Evolutionary conservation across 2,888 invertebrate species (phyloP).

Genomic region (Heliconius aoede): DNA sequence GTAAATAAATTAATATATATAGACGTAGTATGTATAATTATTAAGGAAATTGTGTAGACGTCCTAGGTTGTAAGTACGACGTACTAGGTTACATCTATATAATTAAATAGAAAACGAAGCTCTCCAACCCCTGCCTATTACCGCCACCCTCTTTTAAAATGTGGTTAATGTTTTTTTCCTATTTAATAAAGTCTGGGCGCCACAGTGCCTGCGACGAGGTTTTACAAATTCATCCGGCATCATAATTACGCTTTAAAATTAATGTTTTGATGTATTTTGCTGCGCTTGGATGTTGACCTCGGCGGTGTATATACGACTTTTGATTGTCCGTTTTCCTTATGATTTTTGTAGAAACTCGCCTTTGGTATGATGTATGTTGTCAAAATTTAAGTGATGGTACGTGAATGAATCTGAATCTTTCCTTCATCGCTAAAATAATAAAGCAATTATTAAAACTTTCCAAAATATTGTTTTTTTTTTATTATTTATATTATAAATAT

Average conservation of each 20-base stretch:
- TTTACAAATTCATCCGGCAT: constrained; percentile 22
- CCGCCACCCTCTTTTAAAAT: constrained; percentile 19
- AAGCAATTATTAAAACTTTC: too few species aligned
- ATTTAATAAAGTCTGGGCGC: constrained; percentile 32
- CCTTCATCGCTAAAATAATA: neutral
- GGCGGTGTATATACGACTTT: neutral
- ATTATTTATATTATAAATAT: too few species aligned
- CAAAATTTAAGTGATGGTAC: neutral
- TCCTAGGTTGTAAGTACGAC: neutral
- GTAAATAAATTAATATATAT: too few species aligned
- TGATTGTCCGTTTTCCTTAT: constrained; percentile 9
- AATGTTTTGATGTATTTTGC: constrained; percentile 21
- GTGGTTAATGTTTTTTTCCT: constrained; percentile 31
- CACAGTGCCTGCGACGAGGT: constrained; percentile 24
- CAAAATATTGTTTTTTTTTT: too few species aligned
- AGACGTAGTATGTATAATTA: too few species aligned
- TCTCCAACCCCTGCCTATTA: constrained; percentile 15
- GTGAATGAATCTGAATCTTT: neutral
- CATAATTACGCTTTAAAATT: constrained; percentile 25
- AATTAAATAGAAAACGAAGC: constrained; percentile 1
- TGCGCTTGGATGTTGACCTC: constrained; percentile 20
- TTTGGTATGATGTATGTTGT: neutral
- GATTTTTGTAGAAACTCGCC: neutral
- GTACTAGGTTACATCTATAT: neutral
- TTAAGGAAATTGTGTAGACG: neutral